These are phyloP conservation scores for Nesoenas mayeri DNA, from an alignment of 2,113 vertebrate species.

Conservation along the genomic window DNA sequence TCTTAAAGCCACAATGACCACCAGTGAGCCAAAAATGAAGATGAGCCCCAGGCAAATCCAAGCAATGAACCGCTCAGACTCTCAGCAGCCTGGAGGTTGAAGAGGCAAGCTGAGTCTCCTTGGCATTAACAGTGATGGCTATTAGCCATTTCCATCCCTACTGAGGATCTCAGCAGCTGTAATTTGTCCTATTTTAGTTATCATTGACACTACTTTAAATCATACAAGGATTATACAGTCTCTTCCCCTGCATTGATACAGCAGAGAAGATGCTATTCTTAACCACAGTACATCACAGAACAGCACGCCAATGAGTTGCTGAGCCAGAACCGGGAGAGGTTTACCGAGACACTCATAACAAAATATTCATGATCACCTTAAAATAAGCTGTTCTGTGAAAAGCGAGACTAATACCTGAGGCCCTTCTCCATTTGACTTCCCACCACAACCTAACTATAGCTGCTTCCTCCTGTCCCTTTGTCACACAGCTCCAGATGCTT, in stretches of 20 bases:
- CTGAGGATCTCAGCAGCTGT: not conserved
- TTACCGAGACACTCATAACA: not conserved
- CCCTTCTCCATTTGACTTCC: not conserved
- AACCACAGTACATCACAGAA: not conserved
- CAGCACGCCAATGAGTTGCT: not conserved
- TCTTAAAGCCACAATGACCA: not conserved
- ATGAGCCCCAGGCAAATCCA: not conserved
- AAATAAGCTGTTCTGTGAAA: not conserved
- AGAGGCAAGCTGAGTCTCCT: not conserved
- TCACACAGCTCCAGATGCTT: not conserved
- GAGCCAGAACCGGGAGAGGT: not conserved
- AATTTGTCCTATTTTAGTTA: slow-evolving; percentile 10
- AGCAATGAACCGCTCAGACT: not conserved
- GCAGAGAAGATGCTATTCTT: slow-evolving; percentile 13
- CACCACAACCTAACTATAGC: not conserved
- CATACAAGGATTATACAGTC: not conserved
- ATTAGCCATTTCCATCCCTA: not conserved
- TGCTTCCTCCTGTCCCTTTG: not conserved
- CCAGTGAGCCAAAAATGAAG: not conserved
- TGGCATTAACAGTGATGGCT: not conserved
- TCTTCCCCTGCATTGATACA: not conserved
- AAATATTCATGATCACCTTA: not conserved
- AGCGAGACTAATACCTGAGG: not conserved
- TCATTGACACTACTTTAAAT: not conserved
- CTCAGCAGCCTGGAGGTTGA: not conserved